These are phyloP conservation scores for Conus betulinus DNA, from an alignment of 1,140 invertebrate genomes.

Conservation along the genomic window DNA sequence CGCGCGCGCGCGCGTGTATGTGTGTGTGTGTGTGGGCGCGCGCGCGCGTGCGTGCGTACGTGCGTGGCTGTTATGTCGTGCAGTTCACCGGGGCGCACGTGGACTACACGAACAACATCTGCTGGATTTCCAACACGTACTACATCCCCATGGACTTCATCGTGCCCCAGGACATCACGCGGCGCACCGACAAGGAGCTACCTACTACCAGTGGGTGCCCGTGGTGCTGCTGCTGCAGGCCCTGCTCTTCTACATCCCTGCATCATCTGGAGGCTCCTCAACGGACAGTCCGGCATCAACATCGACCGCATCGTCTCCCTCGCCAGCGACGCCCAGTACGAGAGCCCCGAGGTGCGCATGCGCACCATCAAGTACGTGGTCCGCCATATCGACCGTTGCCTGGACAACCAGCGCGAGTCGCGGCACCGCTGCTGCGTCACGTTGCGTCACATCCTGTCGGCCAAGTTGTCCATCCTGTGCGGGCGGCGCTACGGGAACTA, in stretches of 20 bases:
- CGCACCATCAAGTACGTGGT: conserved; percentile 74
- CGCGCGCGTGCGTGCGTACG: not conserved
- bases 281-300: conserved; percentile 77
- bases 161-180: conserved; percentile 60
- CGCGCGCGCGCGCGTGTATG: not conserved
- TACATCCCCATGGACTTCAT: conserved; percentile 72
- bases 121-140: conserved; percentile 76
- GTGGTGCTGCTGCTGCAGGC: conserved; percentile 79
- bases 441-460: conserved; percentile 69
- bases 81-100: conserved; percentile 77
- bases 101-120: conserved; percentile 75
- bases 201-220: conserved; percentile 80
- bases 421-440: conserved; percentile 69
- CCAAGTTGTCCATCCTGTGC: conserved; percentile 70
- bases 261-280: conserved; percentile 78
- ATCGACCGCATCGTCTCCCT: conserved; percentile 71
- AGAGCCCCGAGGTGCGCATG: conserved; percentile 70
- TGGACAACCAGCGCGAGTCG: conserved; percentile 73
- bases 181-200: conserved; percentile 68
- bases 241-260: conserved; percentile 79
- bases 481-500: conserved; percentile 78
- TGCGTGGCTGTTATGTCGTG: not conserved
- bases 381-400: conserved; percentile 73
- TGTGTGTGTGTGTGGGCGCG: not conserved
- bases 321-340: conserved; percentile 66